A percentile compares a stretch with the other conserved stretches of the same genome.
Conservation (phyloP, 2,888 invertebrate genomes). For the Brachypterus glaber region DNA sequence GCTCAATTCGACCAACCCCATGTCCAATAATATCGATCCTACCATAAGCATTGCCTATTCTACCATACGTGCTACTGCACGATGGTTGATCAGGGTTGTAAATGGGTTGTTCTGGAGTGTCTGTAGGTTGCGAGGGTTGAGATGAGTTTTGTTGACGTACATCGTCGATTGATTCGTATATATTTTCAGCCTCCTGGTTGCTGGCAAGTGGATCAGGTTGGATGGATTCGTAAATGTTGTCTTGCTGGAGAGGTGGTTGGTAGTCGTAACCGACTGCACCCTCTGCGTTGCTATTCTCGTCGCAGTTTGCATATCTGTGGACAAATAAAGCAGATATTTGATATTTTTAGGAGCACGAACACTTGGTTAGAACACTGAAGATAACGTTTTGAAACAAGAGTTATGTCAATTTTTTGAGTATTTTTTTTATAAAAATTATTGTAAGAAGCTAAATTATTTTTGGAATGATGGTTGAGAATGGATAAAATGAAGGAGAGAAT, state of each 20-base stretch:
- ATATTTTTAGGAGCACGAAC: too few species aligned
- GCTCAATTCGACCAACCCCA: slow-evolving; percentile 46
- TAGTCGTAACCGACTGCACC: slow-evolving; percentile 44
- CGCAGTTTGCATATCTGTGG: slow-evolving; percentile 39
- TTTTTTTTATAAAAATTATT: too few species aligned
- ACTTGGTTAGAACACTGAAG: too few species aligned
- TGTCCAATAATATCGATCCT: slow-evolving; percentile 47
- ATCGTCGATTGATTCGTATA: slow-evolving; percentile 48
- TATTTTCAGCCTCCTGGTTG: slow-evolving; percentile 42
- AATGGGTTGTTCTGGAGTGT: slow-evolving; percentile 27
- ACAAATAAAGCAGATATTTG: too few species aligned
- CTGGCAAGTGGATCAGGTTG: slow-evolving; percentile 38
- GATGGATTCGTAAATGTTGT: slow-evolving; percentile 48
- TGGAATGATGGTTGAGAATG: too few species aligned
- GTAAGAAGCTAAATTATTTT: too few species aligned
- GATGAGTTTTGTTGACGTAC: slow-evolving; percentile 33
- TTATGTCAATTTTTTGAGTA: too few species aligned
- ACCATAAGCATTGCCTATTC: slow-evolving; percentile 43
- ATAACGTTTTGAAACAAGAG: too few species aligned
- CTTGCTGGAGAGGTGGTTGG: slow-evolving; percentile 33
- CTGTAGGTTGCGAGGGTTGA: slow-evolving; percentile 16
- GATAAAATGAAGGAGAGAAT: too few species aligned
- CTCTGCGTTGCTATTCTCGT: slow-evolving; percentile 49
- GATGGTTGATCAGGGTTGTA: slow-evolving; percentile 29
- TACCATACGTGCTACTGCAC: slow-evolving; percentile 37